Conservation (phyloP, 2,797 vertebrate genomes). For the Syndactyla subalaris region DNA sequence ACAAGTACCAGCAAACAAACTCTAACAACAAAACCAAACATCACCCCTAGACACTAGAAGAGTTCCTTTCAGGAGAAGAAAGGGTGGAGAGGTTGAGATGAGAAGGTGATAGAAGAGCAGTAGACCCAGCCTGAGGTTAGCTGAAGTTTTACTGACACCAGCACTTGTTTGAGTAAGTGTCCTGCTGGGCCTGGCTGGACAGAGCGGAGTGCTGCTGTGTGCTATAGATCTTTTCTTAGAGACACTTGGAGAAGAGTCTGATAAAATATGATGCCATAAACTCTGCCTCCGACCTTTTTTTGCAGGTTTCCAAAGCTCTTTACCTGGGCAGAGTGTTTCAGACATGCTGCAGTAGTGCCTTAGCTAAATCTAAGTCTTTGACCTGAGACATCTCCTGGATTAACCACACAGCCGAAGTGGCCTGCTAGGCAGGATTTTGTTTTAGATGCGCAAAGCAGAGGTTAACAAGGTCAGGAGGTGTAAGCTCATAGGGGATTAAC, state of each 20-base stretch:
- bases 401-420: background rate
- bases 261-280: background rate
- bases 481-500: background rate
- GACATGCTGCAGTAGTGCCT: background rate
- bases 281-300: background rate
- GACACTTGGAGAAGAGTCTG: background rate
- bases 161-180: background rate
- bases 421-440: conserved; percentile 21
- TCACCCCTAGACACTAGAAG: background rate
- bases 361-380: conserved; percentile 38
- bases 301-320: conserved; percentile 13
- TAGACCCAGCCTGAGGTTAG: background rate
- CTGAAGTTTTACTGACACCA: background rate
- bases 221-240: background rate
- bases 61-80: background rate
- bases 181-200: background rate
- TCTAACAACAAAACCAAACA: background rate
- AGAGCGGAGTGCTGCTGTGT: background rate
- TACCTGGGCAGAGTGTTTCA: background rate
- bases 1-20: background rate
- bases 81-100: background rate
- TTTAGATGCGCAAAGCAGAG: background rate
- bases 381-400: conserved; percentile 20
- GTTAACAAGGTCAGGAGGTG: background rate
- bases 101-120: background rate